These are phyloP conservation scores for Seira musarum DNA, from an alignment of 2,888 invertebrate species.

Conservation along the genomic window DNA sequence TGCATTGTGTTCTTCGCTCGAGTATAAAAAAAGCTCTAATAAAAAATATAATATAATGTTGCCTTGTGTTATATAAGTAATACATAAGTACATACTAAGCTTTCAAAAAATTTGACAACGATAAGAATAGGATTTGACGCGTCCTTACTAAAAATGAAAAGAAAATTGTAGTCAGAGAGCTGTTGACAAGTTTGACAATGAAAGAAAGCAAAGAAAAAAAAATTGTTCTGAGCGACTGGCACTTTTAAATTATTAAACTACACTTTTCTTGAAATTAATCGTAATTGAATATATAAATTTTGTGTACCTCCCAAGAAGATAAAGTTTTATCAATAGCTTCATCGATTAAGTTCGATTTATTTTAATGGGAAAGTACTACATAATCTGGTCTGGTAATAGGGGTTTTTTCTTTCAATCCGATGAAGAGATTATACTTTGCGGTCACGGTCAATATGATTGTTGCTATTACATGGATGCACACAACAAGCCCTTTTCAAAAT, in stretches of 20 bases:
- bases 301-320: not conserved
- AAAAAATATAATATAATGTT: not conserved
- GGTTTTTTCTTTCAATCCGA: too few relatives aligned
- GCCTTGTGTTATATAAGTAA: conserved; percentile 20
- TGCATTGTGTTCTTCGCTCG: not conserved
- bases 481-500: not conserved
- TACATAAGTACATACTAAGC: conserved; percentile 12
- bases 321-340: not conserved
- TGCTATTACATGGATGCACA: not conserved
- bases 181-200: conserved; percentile 58
- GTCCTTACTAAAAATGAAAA: not conserved
- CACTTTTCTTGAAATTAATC: not conserved
- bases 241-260: not conserved
- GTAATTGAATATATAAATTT: too few relatives aligned
- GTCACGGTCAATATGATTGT: not conserved
- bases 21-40: conserved; percentile 9
- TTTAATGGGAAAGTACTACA: too few relatives aligned
- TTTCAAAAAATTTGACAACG: conserved; percentile 20
- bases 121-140: not conserved
- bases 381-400: too few relatives aligned
- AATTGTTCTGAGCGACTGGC: conserved; percentile 42
- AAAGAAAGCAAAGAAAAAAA: too few relatives aligned
- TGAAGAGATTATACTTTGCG: not conserved
- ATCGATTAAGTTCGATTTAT: too few relatives aligned
- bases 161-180: conserved; percentile 51